Evolutionary conservation across 2,113 vertebrate genomes (phyloP), one percentile per base, ranked within the genome.

Genomic region (Isurus oxyrinchus): DNA sequence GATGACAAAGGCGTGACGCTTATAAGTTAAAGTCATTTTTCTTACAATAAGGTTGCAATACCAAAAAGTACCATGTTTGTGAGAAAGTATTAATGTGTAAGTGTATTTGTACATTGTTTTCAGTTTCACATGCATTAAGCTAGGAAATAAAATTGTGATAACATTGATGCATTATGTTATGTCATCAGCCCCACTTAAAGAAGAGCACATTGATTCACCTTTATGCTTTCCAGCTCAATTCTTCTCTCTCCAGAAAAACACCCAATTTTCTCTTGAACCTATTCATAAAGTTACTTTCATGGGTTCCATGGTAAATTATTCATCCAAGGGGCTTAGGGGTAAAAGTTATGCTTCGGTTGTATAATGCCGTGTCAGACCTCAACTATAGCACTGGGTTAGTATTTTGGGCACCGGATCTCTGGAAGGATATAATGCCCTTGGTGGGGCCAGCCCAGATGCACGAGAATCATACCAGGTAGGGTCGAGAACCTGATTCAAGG

Each of bases 141-240:
- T 96, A 98, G 84, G 97, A 96, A 98, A 98, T 98, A 98, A 98
- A 98, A 97, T 97, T 98, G 97, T 98, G 97, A 96, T 95, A 94
- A 95, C 40, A 69, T 95, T 95, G 40, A 95, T 44, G 35, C 31
- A 19, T 81, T 5, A 21, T 44, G 40, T 84, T 81, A 19, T 19
- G 27, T 61, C 1, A 57, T 7, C 31, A 93, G 6, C 13, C 35
- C 55, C 88, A 84, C 49, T 23, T 84, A 21, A 84, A 40, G 16
- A 5, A 49, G 40, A 44, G 5, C 81, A 84, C 76, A 84, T 19
- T 4, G 16, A 84, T 40, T 16, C 40, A 84, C n/a, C 55, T 14
- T 16, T 44, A 44, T 11, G 0, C 69, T 31, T 84, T 53, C 40
- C 5, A 49, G 14, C 44, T 87, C 44, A 49, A 53, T 40, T 19